Percentiles rank a stretch among this genome's conserved stretches.
These are phyloP conservation scores for Volucella inflata DNA, from an alignment of 2,888 invertebrate species.

Conservation along the genomic window DNA sequence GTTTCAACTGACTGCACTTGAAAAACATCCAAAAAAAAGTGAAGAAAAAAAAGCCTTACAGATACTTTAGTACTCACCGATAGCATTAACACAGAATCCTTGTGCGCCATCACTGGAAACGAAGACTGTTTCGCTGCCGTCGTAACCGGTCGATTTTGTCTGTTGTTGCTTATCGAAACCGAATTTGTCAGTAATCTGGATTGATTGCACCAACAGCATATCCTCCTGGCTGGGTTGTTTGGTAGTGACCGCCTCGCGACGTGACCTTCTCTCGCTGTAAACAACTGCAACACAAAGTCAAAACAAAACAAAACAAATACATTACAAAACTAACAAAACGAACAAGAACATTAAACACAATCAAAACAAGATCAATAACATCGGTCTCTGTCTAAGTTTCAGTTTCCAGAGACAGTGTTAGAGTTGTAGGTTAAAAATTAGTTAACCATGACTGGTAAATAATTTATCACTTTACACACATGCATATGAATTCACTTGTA, in stretches of 20 bases:
- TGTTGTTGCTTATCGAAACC: constrained; percentile 90
- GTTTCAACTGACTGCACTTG: constrained; percentile 27
- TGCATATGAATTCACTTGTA: no score
- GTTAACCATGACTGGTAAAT: constrained; percentile 63
- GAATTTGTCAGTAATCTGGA: constrained; percentile 96
- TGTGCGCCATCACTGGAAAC: constrained; percentile 86
- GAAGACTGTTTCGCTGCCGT: constrained; percentile 88
- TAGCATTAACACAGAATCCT: constrained; percentile 84
- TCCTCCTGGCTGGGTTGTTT: constrained; percentile 87
- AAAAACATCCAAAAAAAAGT: not conserved
- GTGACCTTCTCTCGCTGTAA: constrained; percentile 76
- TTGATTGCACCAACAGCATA: constrained; percentile 94
- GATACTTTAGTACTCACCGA: constrained; percentile 80
- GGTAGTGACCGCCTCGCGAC: constrained; percentile 79
- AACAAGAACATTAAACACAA: not conserved
- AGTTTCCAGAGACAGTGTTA: no score
- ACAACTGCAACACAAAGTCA: constrained; percentile 46
- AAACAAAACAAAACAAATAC: constrained; percentile 9
- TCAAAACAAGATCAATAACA: no score
- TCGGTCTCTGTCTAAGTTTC: no score
- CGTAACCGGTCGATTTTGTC: constrained; percentile 83
- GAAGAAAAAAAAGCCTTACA: not conserved
- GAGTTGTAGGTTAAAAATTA: constrained; percentile 28
- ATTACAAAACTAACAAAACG: constrained; percentile 35
- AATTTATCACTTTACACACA: constrained; percentile 39